phyloP scores from a whole-genome alignment of 2,113 vertebrate species.

The Mus spicilegus region DNA sequence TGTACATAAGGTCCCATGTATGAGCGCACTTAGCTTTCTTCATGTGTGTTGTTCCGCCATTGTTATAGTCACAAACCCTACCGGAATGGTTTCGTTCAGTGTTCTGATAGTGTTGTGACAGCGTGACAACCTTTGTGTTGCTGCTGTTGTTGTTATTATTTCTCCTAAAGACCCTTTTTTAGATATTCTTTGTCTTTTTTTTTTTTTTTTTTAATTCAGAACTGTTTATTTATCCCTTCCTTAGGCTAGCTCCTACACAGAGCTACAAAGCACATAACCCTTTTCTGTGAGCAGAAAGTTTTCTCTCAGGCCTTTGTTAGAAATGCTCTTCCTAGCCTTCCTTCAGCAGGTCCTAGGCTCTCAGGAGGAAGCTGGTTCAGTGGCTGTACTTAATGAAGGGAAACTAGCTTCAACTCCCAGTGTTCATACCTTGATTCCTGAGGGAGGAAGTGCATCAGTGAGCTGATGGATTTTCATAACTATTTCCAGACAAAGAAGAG shows the following conservation, averaged over 20 bases:
- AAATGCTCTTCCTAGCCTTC: background rate
- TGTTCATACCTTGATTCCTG: background rate
- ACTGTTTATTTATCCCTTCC: background rate
- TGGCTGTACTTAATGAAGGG: background rate
- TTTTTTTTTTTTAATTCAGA: background rate
- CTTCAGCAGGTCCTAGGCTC: background rate
- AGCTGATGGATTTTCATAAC: background rate
- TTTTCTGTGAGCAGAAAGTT: background rate
- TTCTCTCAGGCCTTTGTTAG: background rate
- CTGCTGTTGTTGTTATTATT: background rate
- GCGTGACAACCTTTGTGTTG: background rate
- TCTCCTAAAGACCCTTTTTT: background rate
- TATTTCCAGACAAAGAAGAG: background rate
- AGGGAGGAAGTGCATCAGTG: background rate
- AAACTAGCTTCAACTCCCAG: background rate
- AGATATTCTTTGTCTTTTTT: background rate
- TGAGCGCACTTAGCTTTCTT: background rate
- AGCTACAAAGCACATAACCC: background rate
- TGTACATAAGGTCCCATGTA: rapidly evolving
- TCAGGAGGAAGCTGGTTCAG: background rate
- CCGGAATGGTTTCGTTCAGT: background rate
- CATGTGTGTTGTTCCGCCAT: background rate
- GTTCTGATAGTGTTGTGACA: background rate
- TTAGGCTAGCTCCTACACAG: background rate
- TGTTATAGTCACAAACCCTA: background rate